phyloP scores from a whole-genome alignment of 2,888 invertebrate genomes.

The Synergus umbraculus region DNA sequence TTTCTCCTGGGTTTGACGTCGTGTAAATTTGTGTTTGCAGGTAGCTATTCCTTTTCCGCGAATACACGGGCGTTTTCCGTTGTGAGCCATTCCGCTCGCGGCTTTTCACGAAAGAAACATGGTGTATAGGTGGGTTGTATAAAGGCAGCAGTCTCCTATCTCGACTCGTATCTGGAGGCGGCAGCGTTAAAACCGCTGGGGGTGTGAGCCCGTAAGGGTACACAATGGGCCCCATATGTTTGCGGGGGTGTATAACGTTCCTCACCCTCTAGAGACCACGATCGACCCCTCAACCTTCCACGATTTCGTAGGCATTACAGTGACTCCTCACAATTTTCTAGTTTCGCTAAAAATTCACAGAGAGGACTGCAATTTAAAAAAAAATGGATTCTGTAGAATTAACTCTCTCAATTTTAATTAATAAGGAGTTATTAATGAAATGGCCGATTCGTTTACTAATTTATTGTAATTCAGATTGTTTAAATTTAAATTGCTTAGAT shows the following conservation, averaged over 20 bases:
- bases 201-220: constrained; percentile 63
- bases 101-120: constrained; percentile 70
- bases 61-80: constrained; percentile 58
- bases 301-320: constrained; percentile 58
- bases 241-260: constrained; percentile 71
- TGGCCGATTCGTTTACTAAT: too few species aligned
- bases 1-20: constrained; percentile 42
- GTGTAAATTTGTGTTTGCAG: constrained; percentile 30
- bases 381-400: background rate
- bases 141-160: constrained; percentile 65
- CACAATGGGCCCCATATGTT: constrained; percentile 74
- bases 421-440: too few species aligned
- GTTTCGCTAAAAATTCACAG: background rate
- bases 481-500: too few species aligned
- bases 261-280: constrained; percentile 57
- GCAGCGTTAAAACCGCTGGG: constrained; percentile 61
- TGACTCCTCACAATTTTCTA: constrained; percentile 49
- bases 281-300: constrained; percentile 61
- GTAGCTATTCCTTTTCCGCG: constrained; percentile 46
- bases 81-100: constrained; percentile 50
- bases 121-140: constrained; percentile 65
- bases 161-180: constrained; percentile 68
- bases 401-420: background rate
- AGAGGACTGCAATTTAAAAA: background rate
- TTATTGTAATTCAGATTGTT: too few species aligned